These are phyloP conservation scores for Microdon myrmicae DNA, from an alignment of 2,888 invertebrate species.

Conservation along the genomic window DNA sequence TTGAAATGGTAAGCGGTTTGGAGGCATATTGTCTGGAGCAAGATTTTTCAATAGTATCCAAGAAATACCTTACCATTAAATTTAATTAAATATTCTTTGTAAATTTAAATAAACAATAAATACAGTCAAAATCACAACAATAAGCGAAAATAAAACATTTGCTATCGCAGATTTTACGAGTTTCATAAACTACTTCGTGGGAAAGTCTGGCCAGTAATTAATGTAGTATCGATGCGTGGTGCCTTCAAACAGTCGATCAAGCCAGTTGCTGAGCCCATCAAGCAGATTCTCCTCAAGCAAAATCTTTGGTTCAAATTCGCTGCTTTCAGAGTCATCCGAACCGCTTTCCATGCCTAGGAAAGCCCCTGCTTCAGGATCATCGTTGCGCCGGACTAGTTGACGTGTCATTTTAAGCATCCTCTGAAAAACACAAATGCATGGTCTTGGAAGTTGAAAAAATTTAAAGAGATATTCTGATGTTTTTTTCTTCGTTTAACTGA, in stretches of 20 bases:
- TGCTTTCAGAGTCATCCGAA: constrained; percentile 71
- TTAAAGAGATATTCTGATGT: background rate
- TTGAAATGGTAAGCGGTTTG: too few relatives aligned
- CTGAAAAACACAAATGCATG: constrained; percentile 62
- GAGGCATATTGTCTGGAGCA: too few relatives aligned
- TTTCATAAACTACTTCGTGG: constrained; percentile 73
- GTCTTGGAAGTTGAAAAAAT: background rate
- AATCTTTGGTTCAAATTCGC: constrained; percentile 67
- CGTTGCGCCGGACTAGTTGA: constrained; percentile 68
- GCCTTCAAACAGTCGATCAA: constrained; percentile 96
- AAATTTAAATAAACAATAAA: constrained; percentile 11
- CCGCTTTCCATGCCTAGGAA: constrained; percentile 86
- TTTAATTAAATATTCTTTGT: too few relatives aligned
- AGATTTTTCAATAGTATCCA: too few relatives aligned
- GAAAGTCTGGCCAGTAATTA: constrained; percentile 98
- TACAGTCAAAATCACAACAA: constrained; percentile 26
- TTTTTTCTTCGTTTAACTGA: too few relatives aligned
- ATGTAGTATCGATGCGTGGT: constrained; percentile 94
- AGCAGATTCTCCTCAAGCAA: constrained; percentile 80
- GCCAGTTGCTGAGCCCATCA: constrained; percentile 94
- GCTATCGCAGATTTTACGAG: background rate
- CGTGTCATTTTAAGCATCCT: constrained; percentile 78
- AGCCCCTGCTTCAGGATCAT: constrained; percentile 83
- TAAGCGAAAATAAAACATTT: constrained; percentile 27
- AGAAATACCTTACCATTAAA: too few relatives aligned